Conservation (phyloP, 2,888 invertebrate genomes). For the Reticulitermes lucifugus region DNA sequence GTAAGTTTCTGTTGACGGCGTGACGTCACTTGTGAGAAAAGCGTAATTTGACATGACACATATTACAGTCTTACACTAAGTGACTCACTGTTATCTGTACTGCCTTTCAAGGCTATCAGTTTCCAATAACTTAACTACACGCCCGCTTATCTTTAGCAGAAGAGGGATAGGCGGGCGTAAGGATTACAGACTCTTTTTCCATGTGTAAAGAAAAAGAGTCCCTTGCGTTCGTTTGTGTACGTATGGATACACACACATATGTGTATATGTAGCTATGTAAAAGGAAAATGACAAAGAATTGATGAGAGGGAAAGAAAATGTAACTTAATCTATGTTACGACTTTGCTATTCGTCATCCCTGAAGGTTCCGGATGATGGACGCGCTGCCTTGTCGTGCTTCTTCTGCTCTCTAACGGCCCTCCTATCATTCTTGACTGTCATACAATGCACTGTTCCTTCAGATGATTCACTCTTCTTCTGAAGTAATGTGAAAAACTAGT, state of each 20-base stretch:
- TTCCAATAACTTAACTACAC: slow-evolving; percentile 46
- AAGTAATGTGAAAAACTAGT: not conserved
- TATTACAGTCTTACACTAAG: slow-evolving; percentile 1
- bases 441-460: not conserved
- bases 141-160: slow-evolving; percentile 31
- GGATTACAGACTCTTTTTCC: not conserved
- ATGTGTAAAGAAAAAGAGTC: slow-evolving; percentile 33
- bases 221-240: too few relatives aligned
- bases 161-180: too few relatives aligned
- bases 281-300: not conserved
- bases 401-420: not conserved
- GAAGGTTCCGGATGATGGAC: slow-evolving; percentile 2
- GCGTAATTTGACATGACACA: not conserved
- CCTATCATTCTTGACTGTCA: not conserved
- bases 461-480: not conserved
- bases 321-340: slow-evolving; percentile 38
- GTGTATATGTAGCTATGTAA: too few relatives aligned
- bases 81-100: slow-evolving; percentile 26
- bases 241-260: too few relatives aligned
- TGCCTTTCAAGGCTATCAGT: slow-evolving; percentile 45
- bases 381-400: not conserved
- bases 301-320: slow-evolving; percentile 22
- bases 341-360: slow-evolving; percentile 23
- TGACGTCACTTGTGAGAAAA: slow-evolving; percentile 11
- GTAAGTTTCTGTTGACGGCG: not conserved